Base-by-base conservation (phyloP, 64 coral and sea anemone genomes). In the Stylophora pistillata region DNA sequence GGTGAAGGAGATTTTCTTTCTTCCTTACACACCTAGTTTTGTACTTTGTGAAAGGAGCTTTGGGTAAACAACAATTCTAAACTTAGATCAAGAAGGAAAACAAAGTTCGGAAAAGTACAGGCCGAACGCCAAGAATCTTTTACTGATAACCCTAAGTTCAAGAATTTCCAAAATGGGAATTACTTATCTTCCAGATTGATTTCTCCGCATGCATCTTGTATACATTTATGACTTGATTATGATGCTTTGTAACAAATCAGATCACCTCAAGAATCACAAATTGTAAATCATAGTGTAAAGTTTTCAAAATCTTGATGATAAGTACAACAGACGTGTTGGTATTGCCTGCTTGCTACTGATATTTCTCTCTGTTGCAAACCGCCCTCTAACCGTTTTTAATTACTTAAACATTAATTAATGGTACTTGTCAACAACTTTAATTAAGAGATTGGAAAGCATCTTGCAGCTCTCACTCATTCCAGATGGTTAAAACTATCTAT, bases 351-450 rank as follows among this genome's bases (percentile, higher is more conserved):
- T 13, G 30, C 62, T 11, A 20, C 0, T 84, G 23, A 53, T 69
- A 53, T 84, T 68, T 84, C 61, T 27, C 25, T 14, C 10, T 83
- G 70, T 90, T 53, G 25, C 70, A 71, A 82, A 90, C 58, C 32
- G 56, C 78, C 71, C 68, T 81, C 74, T 61, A 71, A 73, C 69
- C 73, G 55, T 41, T 74, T 72, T 90, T 90, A 90, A 90, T 90
- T 90, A 84, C 89, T 73, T 90, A 84, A 76, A 83, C 83, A 84
- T 90, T 90, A 83, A 78, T 74, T 90, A 90, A 90, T 74, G 58
- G 55, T 30, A 73, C 18, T 34, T 81, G 70, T 90, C 89, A 90
- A 74, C 78, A 58, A 47, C 27, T 75, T 80, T 34, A 53, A 81
- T 74, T 81, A 73, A 74, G 56, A 83, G 80, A 90, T 90, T 69